phyloP scores from a whole-genome alignment of 2,888 invertebrate genomes.

The Globia sparganii region DNA sequence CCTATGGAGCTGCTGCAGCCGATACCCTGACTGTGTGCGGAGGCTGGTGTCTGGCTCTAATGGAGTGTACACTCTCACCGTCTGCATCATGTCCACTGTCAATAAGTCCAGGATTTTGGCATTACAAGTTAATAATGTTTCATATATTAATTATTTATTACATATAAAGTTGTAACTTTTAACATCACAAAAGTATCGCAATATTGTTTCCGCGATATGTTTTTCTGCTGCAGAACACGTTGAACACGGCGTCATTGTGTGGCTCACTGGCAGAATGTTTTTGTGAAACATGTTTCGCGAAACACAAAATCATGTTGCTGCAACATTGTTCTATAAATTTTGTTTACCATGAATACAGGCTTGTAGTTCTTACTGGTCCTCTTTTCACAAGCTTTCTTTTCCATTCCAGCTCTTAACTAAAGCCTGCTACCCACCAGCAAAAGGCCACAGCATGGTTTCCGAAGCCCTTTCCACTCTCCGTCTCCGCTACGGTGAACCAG shows the following conservation, averaged over 20 bases:
- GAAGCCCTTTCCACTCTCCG: conserved; percentile 97
- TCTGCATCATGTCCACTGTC: conserved; percentile 96
- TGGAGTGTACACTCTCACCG: conserved; percentile 95
- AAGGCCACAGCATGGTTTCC: conserved; percentile 96
- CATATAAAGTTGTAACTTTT: not conserved
- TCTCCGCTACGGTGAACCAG: conserved; percentile 97
- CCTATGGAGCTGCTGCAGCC: conserved; percentile 94
- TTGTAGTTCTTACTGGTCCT: not conserved
- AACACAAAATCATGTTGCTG: not conserved
- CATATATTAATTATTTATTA: not conserved
- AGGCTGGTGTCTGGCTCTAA: conserved; percentile 94
- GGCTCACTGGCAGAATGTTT: not conserved
- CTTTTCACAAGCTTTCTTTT: not conserved
- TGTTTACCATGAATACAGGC: not conserved
- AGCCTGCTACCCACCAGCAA: conserved; percentile 93
- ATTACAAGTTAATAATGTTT: conserved; percentile 92
- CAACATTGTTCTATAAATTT: not conserved
- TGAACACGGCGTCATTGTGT: not conserved
- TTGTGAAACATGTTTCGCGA: not conserved
- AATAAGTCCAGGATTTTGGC: conserved; percentile 96
- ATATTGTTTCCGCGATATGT: not conserved
- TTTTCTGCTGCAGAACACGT: not conserved
- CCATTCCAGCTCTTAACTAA: conserved; percentile 94
- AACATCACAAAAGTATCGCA: not conserved
- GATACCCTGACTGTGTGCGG: conserved; percentile 95